Evolutionary conservation across 2,797 vertebrate genomes (phyloP), one percentile per base, ranked within the genome.

Genomic region (Sebastolobus altivelis): DNA sequence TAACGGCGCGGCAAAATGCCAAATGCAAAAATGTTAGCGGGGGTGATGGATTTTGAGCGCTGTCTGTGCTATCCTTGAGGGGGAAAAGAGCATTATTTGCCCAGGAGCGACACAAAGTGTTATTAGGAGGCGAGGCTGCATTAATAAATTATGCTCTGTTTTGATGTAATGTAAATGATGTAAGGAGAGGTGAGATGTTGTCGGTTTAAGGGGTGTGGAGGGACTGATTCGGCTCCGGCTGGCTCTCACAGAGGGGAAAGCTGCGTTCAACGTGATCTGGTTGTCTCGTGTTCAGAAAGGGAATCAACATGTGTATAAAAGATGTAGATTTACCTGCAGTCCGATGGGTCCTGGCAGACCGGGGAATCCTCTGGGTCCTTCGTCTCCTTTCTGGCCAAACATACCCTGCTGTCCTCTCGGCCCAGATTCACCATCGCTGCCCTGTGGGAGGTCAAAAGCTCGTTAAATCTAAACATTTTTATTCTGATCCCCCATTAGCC

Each of bases 331-430:
- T 87, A 98, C 99, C 97, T 99, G 99, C 31, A 99, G 95, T 81
- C 99, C 99, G 31, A 99, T 95, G 58, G 99, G 99, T 81, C 99
- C 99, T 6, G 97, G 99, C 11, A 98, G 97, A 63, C 99, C 99
- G 0, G 98, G 98, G 90, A 99, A 99, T 49, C 99, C 98, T 93
- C 99, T 95, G 62, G 99, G 89, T 37, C 99, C 99, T 93, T 99
- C 99, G 20, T 99, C 99, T 85, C 99, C 99, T 92, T 99, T 99
- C 80, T 99, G 99, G 65, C 99, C 99, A 87, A 99, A 99, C 98
- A 99, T 99, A 3, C 99, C 99, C 94, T 99, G 98, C 87, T 99
- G 98, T 92, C 99, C 99, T 90, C 98, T 95, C 12, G 98, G 98
- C 31, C 99, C 99, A 8, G 98, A 58, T 79, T 99, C 98, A 55